Conservation (phyloP, 2,113 vertebrate genomes). For the Fulmarus glacialis region DNA sequence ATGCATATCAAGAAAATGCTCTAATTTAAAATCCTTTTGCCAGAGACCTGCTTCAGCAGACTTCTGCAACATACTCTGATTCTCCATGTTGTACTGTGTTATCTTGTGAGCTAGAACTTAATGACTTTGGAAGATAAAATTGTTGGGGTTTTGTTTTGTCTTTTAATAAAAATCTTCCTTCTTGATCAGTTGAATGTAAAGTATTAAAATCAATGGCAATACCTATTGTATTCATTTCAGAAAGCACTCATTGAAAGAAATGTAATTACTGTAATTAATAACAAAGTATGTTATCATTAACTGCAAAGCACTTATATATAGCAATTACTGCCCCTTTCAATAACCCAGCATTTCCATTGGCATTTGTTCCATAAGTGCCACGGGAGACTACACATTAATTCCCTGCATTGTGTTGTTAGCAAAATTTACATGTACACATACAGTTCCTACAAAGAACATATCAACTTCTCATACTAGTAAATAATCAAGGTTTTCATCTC, state of each 20-base stretch:
- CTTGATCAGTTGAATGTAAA: background rate
- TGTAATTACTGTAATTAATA: background rate
- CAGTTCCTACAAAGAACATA: background rate
- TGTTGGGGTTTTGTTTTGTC: background rate
- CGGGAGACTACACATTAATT: background rate
- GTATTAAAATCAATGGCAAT: background rate
- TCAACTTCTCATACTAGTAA: background rate
- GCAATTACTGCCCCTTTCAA: background rate
- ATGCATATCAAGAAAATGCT: background rate
- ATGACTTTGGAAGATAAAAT: background rate
- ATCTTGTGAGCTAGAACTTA: background rate
- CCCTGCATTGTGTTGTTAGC: background rate
- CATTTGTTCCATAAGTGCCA: background rate
- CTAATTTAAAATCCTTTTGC: background rate
- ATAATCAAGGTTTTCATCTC: background rate
- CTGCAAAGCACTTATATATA: background rate
- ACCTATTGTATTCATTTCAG: background rate
- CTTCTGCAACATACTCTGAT: background rate
- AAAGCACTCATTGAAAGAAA: background rate
- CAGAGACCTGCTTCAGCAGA: background rate
- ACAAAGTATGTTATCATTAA: background rate
- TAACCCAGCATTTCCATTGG: background rate
- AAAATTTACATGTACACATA: background rate
- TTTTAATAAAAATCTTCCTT: background rate
- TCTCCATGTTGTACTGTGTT: background rate